Evolutionary conservation across 2,797 vertebrate species (phyloP), one percentile per base, ranked within the genome.

Genomic region (Oophaga sylvatica): DNA sequence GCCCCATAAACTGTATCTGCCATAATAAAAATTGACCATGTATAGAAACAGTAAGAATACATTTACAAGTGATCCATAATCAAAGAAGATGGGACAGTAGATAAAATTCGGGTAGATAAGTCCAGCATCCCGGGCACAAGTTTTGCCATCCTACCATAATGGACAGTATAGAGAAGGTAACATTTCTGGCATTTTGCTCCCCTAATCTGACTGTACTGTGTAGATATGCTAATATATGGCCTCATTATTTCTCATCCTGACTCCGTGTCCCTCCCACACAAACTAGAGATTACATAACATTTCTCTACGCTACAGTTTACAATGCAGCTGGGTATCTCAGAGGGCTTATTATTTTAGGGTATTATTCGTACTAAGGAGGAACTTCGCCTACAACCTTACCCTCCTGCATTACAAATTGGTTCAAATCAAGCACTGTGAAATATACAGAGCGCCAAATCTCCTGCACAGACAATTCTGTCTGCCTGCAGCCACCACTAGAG

Each of bases 261-360:
- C 31, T 68, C 19, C 68, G 4, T 31, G 63, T 73, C 2, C 48
- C 19, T 57, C 78, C 71, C 62, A 65, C 83, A 78, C 59, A 53
- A 41, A 45, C 60, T 16, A 17, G 45, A 17, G 1, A 70, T 56
- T 26, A 67, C 20, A 76, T 31, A 15, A 45, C 29, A 19, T 15
- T 2, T 77, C 60, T 41, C 22, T 53, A 22, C 65, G 53, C 85
- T 81, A 67, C 45, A 76, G 82, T 82, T 87, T 81, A 75, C 60
- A 67, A 1, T n/a, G 35, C 79, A 87, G 79, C 78, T 63, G 57
- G 17, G 73, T 3, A 76, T 56, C 13, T 26, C 17, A 0, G 19
- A n/a, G 35, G 35, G 70, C 35, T 53, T 53, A 53, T 53, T 9
- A 11, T 53, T 11, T 53, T 41, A 41, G 48, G 71, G 1, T 0